Conservation (phyloP, 1,140 invertebrate species). For the Acromyrmex charruanus region DNA sequence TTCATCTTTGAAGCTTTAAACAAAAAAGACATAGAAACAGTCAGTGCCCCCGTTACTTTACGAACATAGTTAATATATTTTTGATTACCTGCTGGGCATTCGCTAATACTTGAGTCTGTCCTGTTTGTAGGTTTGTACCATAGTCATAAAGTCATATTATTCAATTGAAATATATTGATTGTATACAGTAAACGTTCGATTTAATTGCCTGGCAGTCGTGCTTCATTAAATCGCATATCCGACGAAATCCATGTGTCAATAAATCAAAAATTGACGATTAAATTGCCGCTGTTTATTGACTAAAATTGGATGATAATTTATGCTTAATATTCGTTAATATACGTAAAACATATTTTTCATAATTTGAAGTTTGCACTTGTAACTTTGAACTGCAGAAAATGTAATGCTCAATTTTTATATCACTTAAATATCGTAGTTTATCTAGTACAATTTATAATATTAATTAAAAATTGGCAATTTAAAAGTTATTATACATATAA, state of each 20-base stretch:
- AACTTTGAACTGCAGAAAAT: neutral
- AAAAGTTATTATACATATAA: neutral
- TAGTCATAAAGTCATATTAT: slow-evolving; percentile 64
- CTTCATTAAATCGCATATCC: slow-evolving; percentile 33
- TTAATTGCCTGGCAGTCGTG: slow-evolving; percentile 41
- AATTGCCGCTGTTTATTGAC: slow-evolving; percentile 42
- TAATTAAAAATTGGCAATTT: neutral
- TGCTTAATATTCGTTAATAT: slow-evolving; percentile 41
- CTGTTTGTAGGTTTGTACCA: slow-evolving; percentile 43
- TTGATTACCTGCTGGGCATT: slow-evolving; percentile 69
- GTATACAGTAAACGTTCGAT: slow-evolving; percentile 38
- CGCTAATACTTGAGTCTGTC: slow-evolving; percentile 53
- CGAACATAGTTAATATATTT: slow-evolving; percentile 81
- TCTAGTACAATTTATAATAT: neutral
- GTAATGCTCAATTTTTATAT: neutral
- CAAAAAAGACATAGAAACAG: slow-evolving; percentile 31
- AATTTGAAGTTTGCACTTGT: neutral
- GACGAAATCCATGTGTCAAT: slow-evolving; percentile 46
- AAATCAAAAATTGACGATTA: slow-evolving; percentile 57
- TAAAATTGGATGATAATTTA: slow-evolving; percentile 56
- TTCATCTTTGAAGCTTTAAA: slow-evolving; percentile 39
- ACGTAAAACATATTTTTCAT: slow-evolving; percentile 21
- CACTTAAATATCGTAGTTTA: neutral
- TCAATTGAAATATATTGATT: slow-evolving; percentile 53
- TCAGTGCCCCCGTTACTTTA: neutral